Evolutionary conservation across 2,888 invertebrate genomes (phyloP).

Genomic region (Megalurothrips usitatus): DNA sequence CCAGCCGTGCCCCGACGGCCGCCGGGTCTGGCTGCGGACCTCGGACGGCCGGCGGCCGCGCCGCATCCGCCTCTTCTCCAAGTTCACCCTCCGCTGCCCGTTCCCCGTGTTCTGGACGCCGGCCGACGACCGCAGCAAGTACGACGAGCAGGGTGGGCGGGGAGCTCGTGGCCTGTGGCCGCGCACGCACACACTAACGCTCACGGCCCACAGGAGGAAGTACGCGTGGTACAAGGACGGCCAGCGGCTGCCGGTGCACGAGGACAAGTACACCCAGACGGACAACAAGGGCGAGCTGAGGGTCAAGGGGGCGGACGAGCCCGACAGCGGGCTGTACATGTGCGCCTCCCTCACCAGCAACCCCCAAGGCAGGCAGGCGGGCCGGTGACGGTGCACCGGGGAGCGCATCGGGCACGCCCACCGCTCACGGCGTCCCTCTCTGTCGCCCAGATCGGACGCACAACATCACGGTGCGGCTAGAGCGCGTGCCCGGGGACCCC

Average conservation of each 20-base stretch:
- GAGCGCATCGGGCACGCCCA: neutral
- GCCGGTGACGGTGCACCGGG: neutral
- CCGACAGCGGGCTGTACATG: constrained; percentile 1
- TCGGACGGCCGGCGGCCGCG: neutral
- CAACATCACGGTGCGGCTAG: neutral
- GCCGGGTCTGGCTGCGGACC: neutral
- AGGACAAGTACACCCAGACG: constrained; percentile 23
- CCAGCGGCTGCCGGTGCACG: neutral
- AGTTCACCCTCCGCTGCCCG: constrained; percentile 17
- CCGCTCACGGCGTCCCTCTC: too few relatives aligned
- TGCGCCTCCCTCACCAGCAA: neutral
- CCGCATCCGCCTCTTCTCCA: constrained; percentile 23
- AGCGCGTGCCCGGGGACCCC: constrained; percentile 1
- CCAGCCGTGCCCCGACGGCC: constrained; percentile 17
- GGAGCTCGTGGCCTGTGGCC: too few relatives aligned
- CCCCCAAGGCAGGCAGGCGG: neutral
- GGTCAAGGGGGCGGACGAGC: neutral
- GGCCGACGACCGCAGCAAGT: constrained; percentile 11
- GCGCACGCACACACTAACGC: neutral
- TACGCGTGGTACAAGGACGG: constrained; percentile 19
- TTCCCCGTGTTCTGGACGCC: constrained; percentile 18
- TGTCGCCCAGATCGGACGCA: neutral
- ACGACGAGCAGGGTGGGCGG: neutral
- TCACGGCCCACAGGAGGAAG: neutral
- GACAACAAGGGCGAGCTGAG: constrained; percentile 2